Conservation (phyloP, 2,113 vertebrate genomes). For the Desmodus rotundus region DNA sequence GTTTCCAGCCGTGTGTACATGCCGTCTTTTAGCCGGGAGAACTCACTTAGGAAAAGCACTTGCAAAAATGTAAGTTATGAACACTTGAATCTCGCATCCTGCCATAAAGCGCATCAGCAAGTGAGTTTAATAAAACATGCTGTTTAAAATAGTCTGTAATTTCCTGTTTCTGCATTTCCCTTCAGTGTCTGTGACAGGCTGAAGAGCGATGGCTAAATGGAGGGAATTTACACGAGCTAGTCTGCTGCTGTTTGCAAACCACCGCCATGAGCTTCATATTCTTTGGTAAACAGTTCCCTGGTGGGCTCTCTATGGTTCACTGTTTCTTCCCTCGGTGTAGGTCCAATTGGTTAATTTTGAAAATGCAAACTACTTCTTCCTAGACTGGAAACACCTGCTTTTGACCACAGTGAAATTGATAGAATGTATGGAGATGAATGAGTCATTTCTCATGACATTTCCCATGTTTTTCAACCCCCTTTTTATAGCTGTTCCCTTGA, state of each 20-base stretch:
- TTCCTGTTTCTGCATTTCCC: slow-evolving; percentile 82
- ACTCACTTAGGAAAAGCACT: slow-evolving; percentile 54
- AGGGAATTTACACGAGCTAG: slow-evolving; percentile 79
- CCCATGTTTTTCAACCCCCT: neutral
- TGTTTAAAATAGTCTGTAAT: slow-evolving; percentile 81
- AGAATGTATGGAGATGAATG: neutral
- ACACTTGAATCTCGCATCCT: slow-evolving; percentile 76
- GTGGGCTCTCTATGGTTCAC: slow-evolving; percentile 62
- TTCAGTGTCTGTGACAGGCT: slow-evolving; percentile 79
- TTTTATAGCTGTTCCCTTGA: neutral
- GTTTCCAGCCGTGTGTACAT: slow-evolving; percentile 52
- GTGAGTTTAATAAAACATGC: slow-evolving; percentile 77
- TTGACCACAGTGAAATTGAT: neutral
- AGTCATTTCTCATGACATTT: slow-evolving; percentile 28
- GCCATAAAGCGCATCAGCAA: slow-evolving; percentile 76
- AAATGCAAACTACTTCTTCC: slow-evolving; percentile 11
- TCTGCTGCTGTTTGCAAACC: slow-evolving; percentile 80
- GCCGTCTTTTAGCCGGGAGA: slow-evolving; percentile 44
- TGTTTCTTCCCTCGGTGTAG: slow-evolving; percentile 35
- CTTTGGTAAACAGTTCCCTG: slow-evolving; percentile 75
- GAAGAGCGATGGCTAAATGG: slow-evolving; percentile 79
- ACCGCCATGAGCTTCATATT: slow-evolving; percentile 75
- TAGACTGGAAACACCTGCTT: slow-evolving; percentile 16
- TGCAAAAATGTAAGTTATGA: slow-evolving; percentile 73
- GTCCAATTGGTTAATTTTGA: slow-evolving; percentile 68